Evolutionary conservation across 2,113 vertebrate species (phyloP), one percentile per base, ranked within the genome.

Genomic region (Jaculus jaculus): DNA sequence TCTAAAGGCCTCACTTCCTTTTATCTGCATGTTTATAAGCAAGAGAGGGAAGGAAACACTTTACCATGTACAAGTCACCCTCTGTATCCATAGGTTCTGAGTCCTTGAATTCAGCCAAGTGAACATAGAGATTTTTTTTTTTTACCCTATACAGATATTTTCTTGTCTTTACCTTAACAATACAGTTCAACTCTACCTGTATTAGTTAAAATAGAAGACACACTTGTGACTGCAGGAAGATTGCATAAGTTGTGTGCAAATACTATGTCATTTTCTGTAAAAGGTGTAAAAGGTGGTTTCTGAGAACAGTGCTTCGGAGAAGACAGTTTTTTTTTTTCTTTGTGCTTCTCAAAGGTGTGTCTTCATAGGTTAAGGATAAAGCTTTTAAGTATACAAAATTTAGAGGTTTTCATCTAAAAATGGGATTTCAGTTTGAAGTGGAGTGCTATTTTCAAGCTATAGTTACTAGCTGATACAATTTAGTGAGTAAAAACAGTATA

Each of bases 381-480:
- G 23, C 20, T 24, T 94, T 95, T 87, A 92, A 79, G 34, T 80
- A 72, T 60, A 42, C n/a, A 84, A 94, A 92, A 73, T 1, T 51
- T 71, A 12, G 18, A 68, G 60, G 6, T 95, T 90, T 89, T 93
- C 87, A 75, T 54, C 20, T 91, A 5, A 83, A 18, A 17, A 28
- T 73, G 30, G 37, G 2, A 34, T 95, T 96, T 95, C 65, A 87
- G 23, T 54, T 66, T 54, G 21, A 82, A 85, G 5, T 91, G 42
- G 2, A 80, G 9, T 71, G 20, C n/a, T 65, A 0, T 91, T 92
- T 37, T 39, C 32, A 87, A 68, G 7, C 32, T 75, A 7, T 58
- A 51, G 69, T 93, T 95, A 95, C 90, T 90, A 42, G 51, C 24
- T 86, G 54, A 81, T 89, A 12, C 2, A 80, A 15, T 89, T 85